Base-by-base conservation (phyloP, 2,888 invertebrate species). In the Agrotis puta region DNA sequence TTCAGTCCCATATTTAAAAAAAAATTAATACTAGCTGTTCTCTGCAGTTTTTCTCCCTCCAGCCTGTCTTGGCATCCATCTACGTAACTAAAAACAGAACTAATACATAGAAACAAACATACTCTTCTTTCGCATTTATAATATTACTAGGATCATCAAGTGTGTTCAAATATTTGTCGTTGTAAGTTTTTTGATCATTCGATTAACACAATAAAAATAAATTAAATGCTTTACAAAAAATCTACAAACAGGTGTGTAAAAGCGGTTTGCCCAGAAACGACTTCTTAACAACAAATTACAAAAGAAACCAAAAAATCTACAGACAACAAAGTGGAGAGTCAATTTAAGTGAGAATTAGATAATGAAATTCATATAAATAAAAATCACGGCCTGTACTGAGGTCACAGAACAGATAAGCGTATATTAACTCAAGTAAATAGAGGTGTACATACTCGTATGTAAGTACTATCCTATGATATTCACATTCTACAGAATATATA, bases 351-450 rank as follows among this genome's bases (percentile, higher is more conserved):
- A 13, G 39, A 43, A 48, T 45, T 18, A 13, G 39, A 43, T 48
- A 73, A 16, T 16, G 5, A 54, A n/a, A 33, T 22, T 20, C 24
- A 33, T 27, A 27, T 27, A 27, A 27, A 18, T 33, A 47, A 74
- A 74, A 22, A 64, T 24, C 39, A 58, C 3, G 6, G 58, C 24
- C 14, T 64, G 20, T 53, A 67, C 54, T 64, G 47, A 66, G 45
- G 62, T 63, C 53, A 54, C 43, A 66, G 39, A 62, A 47, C 13
- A 54, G 70, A 77, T 65, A 77, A 65, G 77, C 33, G 45, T 57
- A 43, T 53, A 62, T 63, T 62, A 63, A 54, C 39, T 47, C 24
- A 33, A 48, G 57, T 63, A 48, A 74, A 74, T 33, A 69, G 9
- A 66, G n/a, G 27, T 6, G 20, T 50, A 50, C 50, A 11, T 39